A percentile compares a stretch with the other conserved stretches of the same genome.
These are phyloP conservation scores for Drosophila chauvacae DNA, from an alignment of 1,140 invertebrate species.

Conservation along the genomic window DNA sequence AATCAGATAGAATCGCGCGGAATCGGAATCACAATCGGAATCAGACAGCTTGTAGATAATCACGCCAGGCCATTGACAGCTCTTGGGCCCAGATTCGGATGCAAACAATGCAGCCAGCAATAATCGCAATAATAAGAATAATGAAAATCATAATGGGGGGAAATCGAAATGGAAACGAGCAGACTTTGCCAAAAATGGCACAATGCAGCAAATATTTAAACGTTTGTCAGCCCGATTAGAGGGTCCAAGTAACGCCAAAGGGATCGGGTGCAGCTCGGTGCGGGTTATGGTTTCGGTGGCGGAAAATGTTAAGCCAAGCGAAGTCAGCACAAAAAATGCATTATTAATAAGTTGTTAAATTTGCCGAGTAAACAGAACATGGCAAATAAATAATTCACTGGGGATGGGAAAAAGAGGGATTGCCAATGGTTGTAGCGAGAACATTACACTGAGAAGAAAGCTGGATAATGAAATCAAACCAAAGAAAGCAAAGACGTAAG, in stretches of 20 bases:
- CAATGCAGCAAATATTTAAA: conserved; percentile 42
- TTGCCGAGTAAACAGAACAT: conserved; percentile 79
- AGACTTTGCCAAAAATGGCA: conserved; percentile 57
- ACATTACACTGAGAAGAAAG: not conserved
- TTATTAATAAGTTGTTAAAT: conserved; percentile 83
- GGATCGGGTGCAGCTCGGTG: conserved; percentile 12
- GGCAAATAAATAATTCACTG: conserved; percentile 73
- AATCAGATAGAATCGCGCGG: conserved; percentile 28
- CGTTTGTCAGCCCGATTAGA: conserved; percentile 40
- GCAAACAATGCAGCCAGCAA: conserved; percentile 50
- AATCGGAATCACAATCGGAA: conserved; percentile 28
- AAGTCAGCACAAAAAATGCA: conserved; percentile 76
- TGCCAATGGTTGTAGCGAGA: not conserved
- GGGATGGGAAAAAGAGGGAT: conserved; percentile 3
- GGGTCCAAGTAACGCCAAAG: conserved; percentile 25
- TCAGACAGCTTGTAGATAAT: conserved; percentile 47
- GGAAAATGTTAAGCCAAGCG: conserved; percentile 51
- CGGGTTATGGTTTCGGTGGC: conserved; percentile 13
- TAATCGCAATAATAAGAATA: conserved; percentile 45
- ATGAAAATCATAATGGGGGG: conserved; percentile 28
- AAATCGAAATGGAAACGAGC: conserved; percentile 40
- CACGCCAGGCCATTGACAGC: conserved; percentile 44
- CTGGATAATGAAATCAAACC: too few relatives aligned
- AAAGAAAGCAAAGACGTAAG: too few relatives aligned
- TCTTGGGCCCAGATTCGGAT: conserved; percentile 28